Evolutionary conservation across 2,797 vertebrate species (phyloP).

Genomic region (Alca torda): DNA sequence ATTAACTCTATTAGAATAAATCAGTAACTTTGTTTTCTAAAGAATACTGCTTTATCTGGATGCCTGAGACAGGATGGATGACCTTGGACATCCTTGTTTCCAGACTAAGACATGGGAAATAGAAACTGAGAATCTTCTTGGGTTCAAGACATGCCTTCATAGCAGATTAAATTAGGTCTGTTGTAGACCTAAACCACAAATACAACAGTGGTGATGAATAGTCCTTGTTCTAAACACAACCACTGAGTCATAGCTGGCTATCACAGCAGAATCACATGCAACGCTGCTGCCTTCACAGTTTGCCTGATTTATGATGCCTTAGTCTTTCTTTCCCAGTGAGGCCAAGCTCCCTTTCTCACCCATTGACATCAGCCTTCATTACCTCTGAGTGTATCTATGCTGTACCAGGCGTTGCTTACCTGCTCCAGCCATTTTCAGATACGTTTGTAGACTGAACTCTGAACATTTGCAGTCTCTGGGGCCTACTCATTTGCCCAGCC

Average conservation of each 20-base stretch:
- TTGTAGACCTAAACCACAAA: neutral
- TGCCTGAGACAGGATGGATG: neutral
- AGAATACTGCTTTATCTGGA: neutral
- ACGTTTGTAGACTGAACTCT: neutral
- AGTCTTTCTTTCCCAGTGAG: neutral
- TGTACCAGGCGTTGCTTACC: neutral
- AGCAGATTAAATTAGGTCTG: neutral
- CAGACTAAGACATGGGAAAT: neutral
- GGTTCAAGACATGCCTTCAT: neutral
- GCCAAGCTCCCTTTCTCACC: neutral
- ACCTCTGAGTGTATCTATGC: neutral
- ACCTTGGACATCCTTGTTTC: neutral
- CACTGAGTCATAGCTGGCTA: neutral
- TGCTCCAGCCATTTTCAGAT: neutral
- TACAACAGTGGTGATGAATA: neutral
- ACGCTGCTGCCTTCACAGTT: neutral
- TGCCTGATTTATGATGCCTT: neutral
- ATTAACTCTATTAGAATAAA: neutral
- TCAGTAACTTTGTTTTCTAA: neutral
- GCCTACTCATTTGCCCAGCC: neutral
- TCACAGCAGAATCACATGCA: neutral
- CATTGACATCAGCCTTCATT: neutral
- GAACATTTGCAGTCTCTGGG: neutral
- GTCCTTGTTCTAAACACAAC: neutral
- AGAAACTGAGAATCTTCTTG: neutral